Base-by-base conservation (phyloP, 2,888 invertebrate genomes). In the Cerastis leucographa region DNA sequence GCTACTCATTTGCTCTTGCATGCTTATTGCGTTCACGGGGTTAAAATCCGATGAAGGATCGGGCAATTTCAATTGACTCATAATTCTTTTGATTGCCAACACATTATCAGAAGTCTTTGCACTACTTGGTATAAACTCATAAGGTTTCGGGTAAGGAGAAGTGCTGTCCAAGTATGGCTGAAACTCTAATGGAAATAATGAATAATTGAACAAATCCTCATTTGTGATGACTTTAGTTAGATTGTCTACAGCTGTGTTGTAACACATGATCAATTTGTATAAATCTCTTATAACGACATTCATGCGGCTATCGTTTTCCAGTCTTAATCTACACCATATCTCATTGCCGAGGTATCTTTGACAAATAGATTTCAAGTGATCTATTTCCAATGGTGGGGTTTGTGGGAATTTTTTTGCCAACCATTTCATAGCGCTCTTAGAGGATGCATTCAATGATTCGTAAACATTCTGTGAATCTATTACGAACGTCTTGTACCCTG, bases 111-210 rank as follows among this genome's bases (percentile, higher is more conserved):
- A 88, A 83, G 93, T 95, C 85, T 97, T 97, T 94, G 97, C 98
- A 88, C 97, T 97, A 35, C 94, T 93, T 0, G 98, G 97, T 85
- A 98, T 98, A 91, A 98, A 97, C 91, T 98, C 98, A 87, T 97
- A 97, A 51, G 97, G 97, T 83, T 97, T 97, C 0, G 98, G 98
- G 87, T 97, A 97, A 64, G 96, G 95, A 2, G 96, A 94, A 25
- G 94, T 89, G 69, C 91, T 88, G 83, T 97, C 94, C 73, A 97
- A 92, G 93, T 97, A 97, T 59, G 94, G 90, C 76, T 96, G 97
- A 77, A 98, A 97, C 89, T 98, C 98, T 35, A 97, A 92, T 0
- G 98, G 97, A 92, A 98, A 98, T 87, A 97, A 95, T 0, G 97
- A 96, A 84, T 97, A 97, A 83, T 97, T 97, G 14, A 96, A 95